These are phyloP conservation scores for Aphidoletes aphidimyza DNA, from an alignment of 2,888 invertebrate species.

Conservation along the genomic window DNA sequence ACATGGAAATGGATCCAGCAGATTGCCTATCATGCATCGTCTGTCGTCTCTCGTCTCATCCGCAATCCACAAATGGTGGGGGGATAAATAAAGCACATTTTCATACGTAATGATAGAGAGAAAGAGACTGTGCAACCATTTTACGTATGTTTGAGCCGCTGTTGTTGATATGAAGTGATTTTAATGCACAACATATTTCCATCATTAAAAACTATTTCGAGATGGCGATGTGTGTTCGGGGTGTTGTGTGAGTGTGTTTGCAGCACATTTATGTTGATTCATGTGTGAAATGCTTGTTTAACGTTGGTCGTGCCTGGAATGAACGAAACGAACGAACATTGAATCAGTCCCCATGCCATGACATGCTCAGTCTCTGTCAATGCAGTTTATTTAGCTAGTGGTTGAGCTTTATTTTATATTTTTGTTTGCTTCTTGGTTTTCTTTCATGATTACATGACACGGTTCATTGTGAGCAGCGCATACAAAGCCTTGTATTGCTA, in stretches of 20 bases:
- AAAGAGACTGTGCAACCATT: no score
- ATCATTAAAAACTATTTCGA: constrained; percentile 43
- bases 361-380: no score
- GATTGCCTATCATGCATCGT: no score
- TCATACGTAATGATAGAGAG: no score
- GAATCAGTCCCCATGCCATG: neutral
- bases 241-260: constrained; percentile 35
- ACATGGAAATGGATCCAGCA: no score
- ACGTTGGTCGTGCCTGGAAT: constrained; percentile 46
- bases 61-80: no score
- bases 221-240: no score
- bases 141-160: no score
- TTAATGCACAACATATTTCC: constrained; percentile 44
- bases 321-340: neutral
- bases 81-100: no score
- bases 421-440: constrained; percentile 43
- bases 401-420: constrained; percentile 39
- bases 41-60: no score
- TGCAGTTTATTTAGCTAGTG: neutral
- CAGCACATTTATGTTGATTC: constrained; percentile 47
- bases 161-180: neutral
- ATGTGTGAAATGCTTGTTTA: constrained; percentile 50
- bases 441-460: constrained; percentile 49
- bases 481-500: constrained; percentile 24
- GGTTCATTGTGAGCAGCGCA: constrained; percentile 5